Percentiles rank a stretch among this genome's conserved stretches.
These are phyloP conservation scores for Pogonomyrmex californicus DNA, from an alignment of 1,140 invertebrate species.

Conservation along the genomic window DNA sequence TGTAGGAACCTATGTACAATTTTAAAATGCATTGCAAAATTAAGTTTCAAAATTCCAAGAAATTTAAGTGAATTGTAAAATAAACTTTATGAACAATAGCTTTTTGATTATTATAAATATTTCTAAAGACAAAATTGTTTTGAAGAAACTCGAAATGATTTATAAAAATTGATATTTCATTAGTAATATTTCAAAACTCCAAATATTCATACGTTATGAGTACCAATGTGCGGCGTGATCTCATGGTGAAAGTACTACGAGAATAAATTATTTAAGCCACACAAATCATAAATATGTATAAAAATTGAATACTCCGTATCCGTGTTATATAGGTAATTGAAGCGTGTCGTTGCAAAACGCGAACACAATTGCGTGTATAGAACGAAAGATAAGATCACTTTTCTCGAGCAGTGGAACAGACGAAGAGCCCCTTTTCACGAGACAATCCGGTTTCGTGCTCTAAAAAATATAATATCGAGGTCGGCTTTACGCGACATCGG, in stretches of 20 bases:
- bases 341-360: conserved; percentile 41
- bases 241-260: neutral
- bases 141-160: neutral
- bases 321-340: conserved; percentile 20
- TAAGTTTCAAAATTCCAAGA: neutral
- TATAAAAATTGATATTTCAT: neutral
- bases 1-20: conserved; percentile 1
- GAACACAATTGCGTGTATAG: conserved; percentile 25
- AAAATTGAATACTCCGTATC: neutral
- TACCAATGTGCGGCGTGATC: conserved; percentile 7
- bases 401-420: conserved; percentile 33
- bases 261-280: neutral
- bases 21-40: neutral
- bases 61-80: neutral
- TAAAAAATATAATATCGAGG: conserved; percentile 61
- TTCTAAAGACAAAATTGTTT: neutral
- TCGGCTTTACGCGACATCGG: conserved; percentile 34
- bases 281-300: neutral
- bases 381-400: conserved; percentile 41
- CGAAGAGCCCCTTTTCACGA: conserved; percentile 41
- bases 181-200: neutral
- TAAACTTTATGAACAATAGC: neutral
- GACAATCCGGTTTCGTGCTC: conserved; percentile 69
- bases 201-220: neutral
- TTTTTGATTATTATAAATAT: neutral